These are phyloP conservation scores for Chloroclysta siterata DNA, from an alignment of 2,888 invertebrate genomes.

Conservation along the genomic window DNA sequence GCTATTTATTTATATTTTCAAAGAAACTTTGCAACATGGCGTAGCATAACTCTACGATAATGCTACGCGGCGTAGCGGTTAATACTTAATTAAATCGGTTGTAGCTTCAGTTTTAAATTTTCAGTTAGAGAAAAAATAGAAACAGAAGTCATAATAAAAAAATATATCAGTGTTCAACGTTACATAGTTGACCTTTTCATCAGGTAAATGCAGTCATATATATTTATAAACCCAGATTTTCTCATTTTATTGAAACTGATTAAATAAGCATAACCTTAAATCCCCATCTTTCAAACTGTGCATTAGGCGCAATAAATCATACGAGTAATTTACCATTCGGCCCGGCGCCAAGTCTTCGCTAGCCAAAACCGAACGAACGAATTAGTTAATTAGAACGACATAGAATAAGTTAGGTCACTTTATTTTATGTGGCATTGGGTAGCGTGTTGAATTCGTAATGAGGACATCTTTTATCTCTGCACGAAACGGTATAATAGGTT, in stretches of 20 bases:
- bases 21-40: neutral
- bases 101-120: too few relatives aligned
- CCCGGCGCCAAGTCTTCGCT: constrained; percentile 31
- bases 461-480: constrained; percentile 1
- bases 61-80: constrained; percentile 11
- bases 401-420: constrained; percentile 15
- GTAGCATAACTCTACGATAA: constrained; percentile 14
- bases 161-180: too few relatives aligned
- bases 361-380: constrained; percentile 33
- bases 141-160: too few relatives aligned
- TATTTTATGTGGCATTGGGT: constrained; percentile 12
- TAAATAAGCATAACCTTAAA: constrained; percentile 23
- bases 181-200: too few relatives aligned
- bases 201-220: too few relatives aligned
- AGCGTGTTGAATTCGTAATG: constrained; percentile 11
- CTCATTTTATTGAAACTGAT: neutral
- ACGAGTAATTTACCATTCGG: constrained; percentile 30
- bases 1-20: neutral
- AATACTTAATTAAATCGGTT: neutral
- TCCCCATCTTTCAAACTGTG: constrained; percentile 29
- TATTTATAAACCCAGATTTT: too few relatives aligned
- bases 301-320: constrained; percentile 32
- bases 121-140: too few relatives aligned
- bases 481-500: neutral
- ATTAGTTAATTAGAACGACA: constrained; percentile 26